phyloP scores from a whole-genome alignment of 1,140 invertebrate genomes.

The Pseudachorutes palmiensis region DNA sequence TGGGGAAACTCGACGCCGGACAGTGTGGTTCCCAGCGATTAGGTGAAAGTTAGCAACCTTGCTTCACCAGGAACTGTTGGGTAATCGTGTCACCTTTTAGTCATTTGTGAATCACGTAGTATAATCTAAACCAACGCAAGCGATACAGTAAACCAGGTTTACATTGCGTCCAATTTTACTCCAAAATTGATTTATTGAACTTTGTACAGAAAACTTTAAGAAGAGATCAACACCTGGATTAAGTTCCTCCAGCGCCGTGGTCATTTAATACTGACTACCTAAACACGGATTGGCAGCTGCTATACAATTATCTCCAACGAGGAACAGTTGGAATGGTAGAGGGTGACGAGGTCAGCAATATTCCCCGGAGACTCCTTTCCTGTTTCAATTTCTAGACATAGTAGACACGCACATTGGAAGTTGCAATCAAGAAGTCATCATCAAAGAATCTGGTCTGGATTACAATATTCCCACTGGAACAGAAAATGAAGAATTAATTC shows the following conservation, averaged over 20 bases:
- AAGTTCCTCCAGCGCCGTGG: no score
- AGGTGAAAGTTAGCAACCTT: not conserved
- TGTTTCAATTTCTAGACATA: conserved; percentile 63
- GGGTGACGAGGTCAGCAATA: not conserved
- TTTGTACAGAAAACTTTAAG: not conserved
- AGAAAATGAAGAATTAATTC: conserved; percentile 19
- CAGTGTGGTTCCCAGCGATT: not conserved
- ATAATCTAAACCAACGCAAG: not conserved
- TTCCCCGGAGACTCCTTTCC: not conserved
- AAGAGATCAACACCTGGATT: no score
- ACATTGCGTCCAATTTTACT: no score
- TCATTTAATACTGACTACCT: no score
- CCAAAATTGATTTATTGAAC: not conserved
- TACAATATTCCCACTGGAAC: conserved; percentile 90
- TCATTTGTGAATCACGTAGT: not conserved
- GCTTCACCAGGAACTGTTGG: not conserved
- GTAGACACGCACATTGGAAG: conserved; percentile 88
- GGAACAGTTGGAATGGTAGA: not conserved
- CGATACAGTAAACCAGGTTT: no score
- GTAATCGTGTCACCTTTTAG: not conserved
- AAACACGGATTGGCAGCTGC: no score
- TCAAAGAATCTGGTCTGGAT: conserved; percentile 99
- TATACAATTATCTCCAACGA: no score
- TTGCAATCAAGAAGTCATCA: conserved; percentile 87
- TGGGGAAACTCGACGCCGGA: not conserved